Base-by-base conservation (phyloP, 1,140 invertebrate species). In the Sycophaga agraensis region DNA sequence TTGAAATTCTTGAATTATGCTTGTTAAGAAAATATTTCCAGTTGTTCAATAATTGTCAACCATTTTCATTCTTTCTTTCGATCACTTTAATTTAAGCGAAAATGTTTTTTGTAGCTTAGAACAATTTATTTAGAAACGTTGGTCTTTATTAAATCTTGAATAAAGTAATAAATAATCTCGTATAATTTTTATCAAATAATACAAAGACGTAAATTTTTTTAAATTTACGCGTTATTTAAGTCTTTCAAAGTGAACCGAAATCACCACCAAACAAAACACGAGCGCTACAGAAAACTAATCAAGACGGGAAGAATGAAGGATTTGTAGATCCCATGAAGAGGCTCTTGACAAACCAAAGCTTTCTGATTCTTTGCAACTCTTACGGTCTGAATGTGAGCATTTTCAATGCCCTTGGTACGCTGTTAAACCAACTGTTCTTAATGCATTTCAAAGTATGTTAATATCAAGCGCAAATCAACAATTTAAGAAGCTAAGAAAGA, bases 351-450 rank as follows among this genome's bases (percentile, higher is more conserved):
- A 87, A 88, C 66, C 73, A 67, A 37, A 81, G 82, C 54, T 91
- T 84, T 66, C 35, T 86, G 9, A 67, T 88, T 2, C 76, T 90
- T 0, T 80, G 88, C 48, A 71, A 88, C 37, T 84, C 85, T 16
- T 89, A 90, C 66, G 89, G 88, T 24, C 80, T 90, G 34, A 88
- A 87, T 67, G 83, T 87, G n/a, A 89, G 88, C 0, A 85, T 85
- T 4, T 84, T 89, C 69, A 91, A 91, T 74, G 85, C 84, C 3
- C 80, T 89, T 46, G 85, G 84, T 4, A 90, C 88, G 2, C 73
- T 90, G 2, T 79, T 91, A 4, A 88, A 87, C 72, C 83, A 84
- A 66, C 83, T 90, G 54, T 79, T 88, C 14, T 70, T 86, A 0
- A 45, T 70, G 16, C 87, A 87, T 68, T 89, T 85, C 66, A 68